Evolutionary conservation across 2,888 invertebrate species (phyloP).

Genomic region (Pyrochroa serraticornis): DNA sequence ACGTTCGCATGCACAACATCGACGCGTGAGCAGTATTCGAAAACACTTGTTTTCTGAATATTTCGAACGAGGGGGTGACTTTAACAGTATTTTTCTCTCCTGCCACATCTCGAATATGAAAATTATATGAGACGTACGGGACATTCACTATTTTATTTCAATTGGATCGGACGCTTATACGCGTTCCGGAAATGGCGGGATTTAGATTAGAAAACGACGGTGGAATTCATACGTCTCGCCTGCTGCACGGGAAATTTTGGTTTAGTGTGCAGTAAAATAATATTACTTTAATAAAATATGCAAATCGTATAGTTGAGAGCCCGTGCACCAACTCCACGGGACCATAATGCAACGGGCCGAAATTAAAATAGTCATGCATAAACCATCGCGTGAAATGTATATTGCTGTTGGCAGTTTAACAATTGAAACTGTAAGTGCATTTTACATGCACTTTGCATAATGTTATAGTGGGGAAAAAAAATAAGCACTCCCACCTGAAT

Average conservation of each 20-base stretch:
- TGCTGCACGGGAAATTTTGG: not conserved
- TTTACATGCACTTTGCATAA: no score
- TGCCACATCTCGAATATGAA: constrained; percentile 7
- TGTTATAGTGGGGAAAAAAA: no score
- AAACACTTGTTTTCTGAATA: constrained; percentile 35
- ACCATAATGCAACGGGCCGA: no score
- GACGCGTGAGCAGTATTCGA: constrained; percentile 25
- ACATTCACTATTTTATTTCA: constrained; percentile 3
- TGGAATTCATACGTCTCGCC: no score
- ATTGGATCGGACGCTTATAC: not conserved
- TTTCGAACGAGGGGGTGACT: constrained; percentile 32
- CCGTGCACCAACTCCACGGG: no score
- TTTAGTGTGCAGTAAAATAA: constrained; percentile 1
- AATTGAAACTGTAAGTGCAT: no score
- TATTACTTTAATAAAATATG: constrained; percentile 2
- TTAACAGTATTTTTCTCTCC: not conserved
- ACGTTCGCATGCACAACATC: constrained; percentile 3
- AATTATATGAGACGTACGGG: constrained; percentile 13
- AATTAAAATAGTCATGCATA: no score
- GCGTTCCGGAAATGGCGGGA: not conserved
- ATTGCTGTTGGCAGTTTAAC: no score
- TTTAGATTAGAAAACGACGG: not conserved
- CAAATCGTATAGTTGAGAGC: not conserved
- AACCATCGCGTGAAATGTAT: no score
- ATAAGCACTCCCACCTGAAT: no score